phyloP scores from a whole-genome alignment of 2,888 invertebrate genomes.

The Anodontia alba region DNA sequence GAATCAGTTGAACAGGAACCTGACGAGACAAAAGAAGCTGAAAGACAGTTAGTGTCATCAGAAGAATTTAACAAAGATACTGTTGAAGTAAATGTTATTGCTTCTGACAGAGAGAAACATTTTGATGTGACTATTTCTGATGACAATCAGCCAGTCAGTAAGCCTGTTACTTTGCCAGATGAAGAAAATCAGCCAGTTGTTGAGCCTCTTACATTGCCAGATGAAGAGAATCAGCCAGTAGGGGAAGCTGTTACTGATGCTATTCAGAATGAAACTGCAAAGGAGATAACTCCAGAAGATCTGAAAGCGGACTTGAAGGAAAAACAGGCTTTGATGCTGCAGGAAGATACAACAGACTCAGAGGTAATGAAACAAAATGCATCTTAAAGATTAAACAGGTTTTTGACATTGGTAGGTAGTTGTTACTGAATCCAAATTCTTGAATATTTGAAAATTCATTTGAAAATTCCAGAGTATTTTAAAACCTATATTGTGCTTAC shows the following conservation, averaged over 20 bases:
- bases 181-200: conserved; percentile 7
- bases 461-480: too few species aligned
- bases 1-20: conserved; percentile 14
- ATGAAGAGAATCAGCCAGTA: not conserved
- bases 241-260: conserved; percentile 10
- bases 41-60: not conserved
- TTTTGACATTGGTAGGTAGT: not conserved
- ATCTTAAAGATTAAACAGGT: too few species aligned
- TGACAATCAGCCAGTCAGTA: not conserved
- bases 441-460: too few species aligned
- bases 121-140: not conserved
- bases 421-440: too few species aligned
- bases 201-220: not conserved
- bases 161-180: not conserved
- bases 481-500: too few species aligned
- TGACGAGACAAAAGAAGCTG: not conserved
- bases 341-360: conserved; percentile 58
- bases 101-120: not conserved
- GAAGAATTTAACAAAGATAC: not conserved
- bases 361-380: conserved; percentile 46
- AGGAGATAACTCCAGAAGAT: conserved; percentile 38
- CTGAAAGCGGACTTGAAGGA: conserved; percentile 43
- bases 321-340: conserved; percentile 37
- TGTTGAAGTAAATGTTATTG: conserved; percentile 22
- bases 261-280: not conserved